These are phyloP conservation scores for Andricus quercusramuli DNA, from an alignment of 2,888 invertebrate species.

Conservation along the genomic window DNA sequence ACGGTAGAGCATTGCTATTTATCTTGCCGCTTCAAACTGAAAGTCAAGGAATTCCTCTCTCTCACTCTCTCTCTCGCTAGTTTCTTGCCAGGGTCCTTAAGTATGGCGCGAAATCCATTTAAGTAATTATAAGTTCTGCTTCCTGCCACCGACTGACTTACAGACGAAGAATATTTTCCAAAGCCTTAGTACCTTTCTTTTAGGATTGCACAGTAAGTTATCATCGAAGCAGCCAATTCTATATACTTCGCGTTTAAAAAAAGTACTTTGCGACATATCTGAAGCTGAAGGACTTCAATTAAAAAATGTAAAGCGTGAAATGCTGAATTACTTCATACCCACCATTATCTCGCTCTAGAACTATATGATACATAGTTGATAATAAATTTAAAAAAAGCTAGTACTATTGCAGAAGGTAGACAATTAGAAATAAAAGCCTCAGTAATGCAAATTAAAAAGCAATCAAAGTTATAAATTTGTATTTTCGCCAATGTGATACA, in stretches of 20 bases:
- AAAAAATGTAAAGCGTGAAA: no score
- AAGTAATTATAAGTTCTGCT: constrained; percentile 31
- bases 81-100: constrained; percentile 12
- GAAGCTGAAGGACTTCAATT: no score
- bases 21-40: constrained; percentile 16
- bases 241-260: not conserved
- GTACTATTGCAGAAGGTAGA: no score
- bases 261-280: not conserved
- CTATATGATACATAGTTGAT: no score
- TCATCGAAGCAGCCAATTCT: not conserved
- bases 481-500: no score
- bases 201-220: not conserved
- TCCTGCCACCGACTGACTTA: constrained; percentile 18
- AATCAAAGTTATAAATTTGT: no score
- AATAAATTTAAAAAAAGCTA: no score
- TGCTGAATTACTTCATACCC: no score
- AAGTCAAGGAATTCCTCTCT: constrained; percentile 37
- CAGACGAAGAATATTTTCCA: not conserved
- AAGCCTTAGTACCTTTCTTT: not conserved
- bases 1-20: constrained; percentile 13
- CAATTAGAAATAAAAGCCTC: no score
- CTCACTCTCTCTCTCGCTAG: constrained; percentile 1
- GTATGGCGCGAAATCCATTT: constrained; percentile 20
- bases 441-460: no score
- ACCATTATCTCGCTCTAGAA: no score